Conservation (phyloP, 53 echinoderm and acorn worm genomes). For the Luidia sarsii region DNA sequence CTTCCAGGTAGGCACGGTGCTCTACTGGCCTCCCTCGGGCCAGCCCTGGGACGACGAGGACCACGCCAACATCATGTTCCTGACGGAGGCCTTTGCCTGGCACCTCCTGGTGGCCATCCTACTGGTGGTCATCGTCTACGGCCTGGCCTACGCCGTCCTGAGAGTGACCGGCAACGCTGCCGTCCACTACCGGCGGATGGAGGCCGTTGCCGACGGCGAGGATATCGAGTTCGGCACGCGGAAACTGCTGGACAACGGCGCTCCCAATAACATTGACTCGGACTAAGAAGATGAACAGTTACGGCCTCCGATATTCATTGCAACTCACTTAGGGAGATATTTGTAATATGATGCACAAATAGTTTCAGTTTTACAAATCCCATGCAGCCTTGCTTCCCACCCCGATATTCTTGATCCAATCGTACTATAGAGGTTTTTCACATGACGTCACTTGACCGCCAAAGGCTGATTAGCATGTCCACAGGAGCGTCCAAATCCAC, state of each 20-base stretch:
- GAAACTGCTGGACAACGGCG: constrained; percentile 32
- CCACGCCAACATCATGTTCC: constrained; percentile 79
- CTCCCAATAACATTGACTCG: constrained; percentile 17
- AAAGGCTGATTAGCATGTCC: no score
- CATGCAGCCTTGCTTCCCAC: no score
- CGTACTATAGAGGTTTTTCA: no score
- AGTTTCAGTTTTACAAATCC: no score
- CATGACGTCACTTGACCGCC: no score
- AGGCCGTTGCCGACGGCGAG: constrained; percentile 2
- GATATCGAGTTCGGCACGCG: constrained; percentile 37
- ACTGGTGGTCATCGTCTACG: constrained; percentile 73
- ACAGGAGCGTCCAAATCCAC: no score
- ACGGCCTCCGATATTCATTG: no score
- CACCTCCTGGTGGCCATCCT: constrained; percentile 82
- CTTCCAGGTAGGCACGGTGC: constrained; percentile 81
- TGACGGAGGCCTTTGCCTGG: constrained; percentile 85
- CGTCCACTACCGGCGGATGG: constrained; percentile 75
- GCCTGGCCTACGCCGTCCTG: constrained; percentile 49
- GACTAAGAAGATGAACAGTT: no score
- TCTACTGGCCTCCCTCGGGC: constrained; percentile 81
- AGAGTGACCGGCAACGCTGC: constrained; percentile 69
- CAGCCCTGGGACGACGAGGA: constrained; percentile 81
- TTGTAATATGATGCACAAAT: no score
- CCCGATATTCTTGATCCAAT: no score
- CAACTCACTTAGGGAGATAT: no score